These are phyloP conservation scores for Pseudorhombus dupliciocellatus DNA, from an alignment of 2,113 vertebrate genomes.

Conservation along the genomic window DNA sequence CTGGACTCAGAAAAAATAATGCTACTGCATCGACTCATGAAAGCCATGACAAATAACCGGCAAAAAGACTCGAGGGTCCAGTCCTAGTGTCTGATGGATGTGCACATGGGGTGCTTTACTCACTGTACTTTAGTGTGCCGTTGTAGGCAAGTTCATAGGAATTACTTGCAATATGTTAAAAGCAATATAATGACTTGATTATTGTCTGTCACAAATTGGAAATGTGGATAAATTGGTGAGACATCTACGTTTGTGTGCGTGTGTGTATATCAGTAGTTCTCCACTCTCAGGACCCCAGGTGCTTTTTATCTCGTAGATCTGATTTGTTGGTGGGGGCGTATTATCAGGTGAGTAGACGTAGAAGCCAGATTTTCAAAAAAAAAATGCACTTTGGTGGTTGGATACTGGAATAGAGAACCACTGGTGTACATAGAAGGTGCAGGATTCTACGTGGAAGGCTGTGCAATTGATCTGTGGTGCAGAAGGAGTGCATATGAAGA, in stretches of 20 bases:
- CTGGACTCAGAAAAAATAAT: constrained; percentile 46
- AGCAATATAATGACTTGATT: constrained; percentile 75
- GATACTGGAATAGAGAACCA: constrained; percentile 39
- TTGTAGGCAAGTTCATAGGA: constrained; percentile 71
- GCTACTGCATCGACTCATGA: constrained; percentile 57
- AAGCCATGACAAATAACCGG: constrained; percentile 72
- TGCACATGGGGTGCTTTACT: constrained; percentile 66
- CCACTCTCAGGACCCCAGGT: constrained; percentile 54
- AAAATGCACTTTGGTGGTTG: constrained; percentile 17
- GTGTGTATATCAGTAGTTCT: constrained; percentile 46
- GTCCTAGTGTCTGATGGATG: constrained; percentile 41
- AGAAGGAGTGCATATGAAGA: constrained; percentile 51
- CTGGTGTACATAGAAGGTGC: constrained; percentile 45
- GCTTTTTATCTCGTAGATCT: constrained; percentile 17
- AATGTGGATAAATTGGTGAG: constrained; percentile 58
- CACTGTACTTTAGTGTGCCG: constrained; percentile 67
- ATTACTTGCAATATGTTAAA: constrained; percentile 79
- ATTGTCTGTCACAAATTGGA: constrained; percentile 60
- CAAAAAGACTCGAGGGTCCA: constrained; percentile 56
- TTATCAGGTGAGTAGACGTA: constrained; percentile 3
- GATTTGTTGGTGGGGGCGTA: constrained; percentile 5
- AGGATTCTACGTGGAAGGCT: constrained; percentile 61
- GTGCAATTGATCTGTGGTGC: constrained; percentile 57
- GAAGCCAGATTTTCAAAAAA: not conserved
- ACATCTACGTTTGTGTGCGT: constrained; percentile 34